These are phyloP conservation scores for Neoaliturus tenellus DNA, from an alignment of 2,888 invertebrate species.

Conservation along the genomic window DNA sequence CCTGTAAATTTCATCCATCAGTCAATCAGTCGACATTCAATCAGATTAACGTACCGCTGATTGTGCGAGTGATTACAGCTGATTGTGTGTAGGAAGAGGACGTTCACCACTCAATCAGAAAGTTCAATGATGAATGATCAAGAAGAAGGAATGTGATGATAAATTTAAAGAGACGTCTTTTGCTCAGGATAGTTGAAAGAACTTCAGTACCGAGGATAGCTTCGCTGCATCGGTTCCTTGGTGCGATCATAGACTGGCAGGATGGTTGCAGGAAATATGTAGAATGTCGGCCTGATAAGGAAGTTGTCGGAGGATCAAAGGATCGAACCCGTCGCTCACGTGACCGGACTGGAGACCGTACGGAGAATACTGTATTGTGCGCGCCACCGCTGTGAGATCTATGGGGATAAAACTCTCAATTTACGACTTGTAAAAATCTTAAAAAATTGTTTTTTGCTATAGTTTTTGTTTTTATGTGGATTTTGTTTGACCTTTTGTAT, in stretches of 20 bases:
- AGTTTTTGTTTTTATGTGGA: too few species aligned
- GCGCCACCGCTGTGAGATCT: too few species aligned
- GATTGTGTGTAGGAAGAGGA: not conserved
- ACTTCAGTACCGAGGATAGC: too few species aligned
- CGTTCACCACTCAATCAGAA: too few species aligned
- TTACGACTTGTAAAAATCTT: too few species aligned
- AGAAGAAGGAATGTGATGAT: too few species aligned
- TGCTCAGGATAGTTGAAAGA: too few species aligned
- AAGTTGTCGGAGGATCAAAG: constrained; percentile 14
- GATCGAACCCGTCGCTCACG: not conserved
- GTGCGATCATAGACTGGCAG: not conserved
- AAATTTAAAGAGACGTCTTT: too few species aligned
- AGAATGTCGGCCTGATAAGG: constrained; percentile 2
- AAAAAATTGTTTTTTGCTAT: too few species aligned
- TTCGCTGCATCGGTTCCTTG: not conserved
- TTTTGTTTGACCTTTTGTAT: too few species aligned
- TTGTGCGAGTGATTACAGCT: not conserved
- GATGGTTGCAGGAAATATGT: not conserved
- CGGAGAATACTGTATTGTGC: not conserved
- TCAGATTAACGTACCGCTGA: not conserved
- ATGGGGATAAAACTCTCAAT: too few species aligned
- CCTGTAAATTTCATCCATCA: not conserved
- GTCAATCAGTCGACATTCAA: not conserved
- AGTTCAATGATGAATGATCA: too few species aligned
- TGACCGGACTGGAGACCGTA: not conserved